Evolutionary conservation across 2,113 vertebrate genomes (phyloP), one percentile per base, ranked within the genome.

Genomic region (cattle (Bos taurus)): DNA sequence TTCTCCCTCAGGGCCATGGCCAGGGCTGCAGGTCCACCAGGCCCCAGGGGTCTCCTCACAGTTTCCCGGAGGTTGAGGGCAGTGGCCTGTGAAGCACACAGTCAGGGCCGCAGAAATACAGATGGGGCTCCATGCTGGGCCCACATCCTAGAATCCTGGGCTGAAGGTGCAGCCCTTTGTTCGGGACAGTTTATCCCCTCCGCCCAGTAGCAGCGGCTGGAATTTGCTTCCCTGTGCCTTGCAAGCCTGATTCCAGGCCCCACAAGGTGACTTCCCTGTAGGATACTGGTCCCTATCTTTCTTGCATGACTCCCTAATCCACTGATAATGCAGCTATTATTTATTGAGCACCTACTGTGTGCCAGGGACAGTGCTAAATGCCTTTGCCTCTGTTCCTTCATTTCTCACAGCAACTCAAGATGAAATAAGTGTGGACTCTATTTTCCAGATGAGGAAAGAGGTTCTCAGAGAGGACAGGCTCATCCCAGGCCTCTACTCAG

Each of bases 51-150:
- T 11, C 96, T 98, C 87, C 88, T 98, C 97, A 88, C 95, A 33
- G 97, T 98, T 98, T 93, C 93, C 78, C 57, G 96, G 67, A 95
- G 88, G 95, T 88, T 97, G 97, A 98, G 96, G 96, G 60, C 62
- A 48, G 64, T 30, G 96, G 91, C 54, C 46, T 26, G 50, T 56
- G 86, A 94, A 97, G 54, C 92, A 59, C 67, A n/a, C 26, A 85
- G 97, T 93, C 96, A 12, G 17, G 40, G 64, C 67, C 0, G 25
- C 96, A 95, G 95, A 97, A 95, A 19, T 91, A 97, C 86, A n/a
- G 95, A 59, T 91, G 93, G 67, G 81, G 91, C 84, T 64, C 62
- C 62, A 33, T 62, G n/a, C 87, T 71, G 78, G 90, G 81, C 92
- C 88, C 90, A 46, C 11, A n/a, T 36, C 57, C 85, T 46, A 54